Conservation (phyloP, 2,888 invertebrate genomes). For the Habroteleia sp. region DNA sequence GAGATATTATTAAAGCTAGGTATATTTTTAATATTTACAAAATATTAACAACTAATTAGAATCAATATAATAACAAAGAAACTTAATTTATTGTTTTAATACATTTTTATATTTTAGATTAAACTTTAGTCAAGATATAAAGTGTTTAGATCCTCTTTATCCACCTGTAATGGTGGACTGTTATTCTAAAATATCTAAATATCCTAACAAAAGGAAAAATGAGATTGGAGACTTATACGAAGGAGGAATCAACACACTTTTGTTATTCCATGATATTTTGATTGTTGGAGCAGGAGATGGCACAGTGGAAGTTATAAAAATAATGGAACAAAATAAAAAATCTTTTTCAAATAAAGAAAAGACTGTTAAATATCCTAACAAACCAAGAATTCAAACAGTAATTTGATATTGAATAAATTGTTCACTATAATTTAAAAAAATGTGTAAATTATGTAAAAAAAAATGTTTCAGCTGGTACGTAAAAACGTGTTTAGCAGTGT, state of each 20-base stretch:
- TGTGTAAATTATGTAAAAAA: too few relatives aligned
- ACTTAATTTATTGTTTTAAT: too few relatives aligned
- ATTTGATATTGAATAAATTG: conserved; percentile 45
- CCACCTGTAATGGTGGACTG: conserved; percentile 85
- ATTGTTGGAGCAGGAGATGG: conserved; percentile 94
- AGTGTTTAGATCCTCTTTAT: conserved; percentile 81
- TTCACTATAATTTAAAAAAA: too few relatives aligned
- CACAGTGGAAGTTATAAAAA: conserved; percentile 86
- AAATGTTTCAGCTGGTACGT: conserved; percentile 81
- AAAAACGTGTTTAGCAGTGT: conserved; percentile 85
- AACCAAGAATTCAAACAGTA: conserved; percentile 81
- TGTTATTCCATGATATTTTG: conserved; percentile 83
- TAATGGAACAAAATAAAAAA: conserved; percentile 62
- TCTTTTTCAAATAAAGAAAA: conserved; percentile 10
- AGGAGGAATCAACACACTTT: conserved; percentile 85
- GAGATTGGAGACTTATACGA: conserved; percentile 84
- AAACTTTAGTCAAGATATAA: conserved; percentile 84
- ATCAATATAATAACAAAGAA: too few relatives aligned
- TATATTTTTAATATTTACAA: conserved; percentile 54
- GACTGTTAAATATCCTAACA: conserved; percentile 79
- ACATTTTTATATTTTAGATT: too few relatives aligned
- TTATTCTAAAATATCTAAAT: conserved; percentile 84
- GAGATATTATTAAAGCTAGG: conserved; percentile 85
- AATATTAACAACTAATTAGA: too few relatives aligned
- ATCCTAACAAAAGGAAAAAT: conserved; percentile 82